These are phyloP conservation scores for Mola mola DNA, from an alignment of 2,113 vertebrate species.

Conservation along the genomic window DNA sequence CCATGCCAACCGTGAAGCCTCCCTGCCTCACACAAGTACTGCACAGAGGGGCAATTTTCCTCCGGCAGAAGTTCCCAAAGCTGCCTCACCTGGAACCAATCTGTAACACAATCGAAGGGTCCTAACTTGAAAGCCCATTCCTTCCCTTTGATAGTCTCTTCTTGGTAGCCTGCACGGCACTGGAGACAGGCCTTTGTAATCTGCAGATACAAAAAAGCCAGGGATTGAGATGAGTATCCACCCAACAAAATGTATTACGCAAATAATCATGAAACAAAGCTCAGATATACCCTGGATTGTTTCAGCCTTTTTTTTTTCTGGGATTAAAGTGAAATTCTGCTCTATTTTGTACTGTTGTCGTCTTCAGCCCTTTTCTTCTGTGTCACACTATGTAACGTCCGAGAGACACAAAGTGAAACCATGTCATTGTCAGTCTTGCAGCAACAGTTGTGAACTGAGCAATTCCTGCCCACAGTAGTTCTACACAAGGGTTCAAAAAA, in stretches of 20 bases:
- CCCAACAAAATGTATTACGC: slow-evolving; percentile 83
- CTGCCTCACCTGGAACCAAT: slow-evolving; percentile 90
- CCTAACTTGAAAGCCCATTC: slow-evolving; percentile 85
- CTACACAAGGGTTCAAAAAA: not conserved
- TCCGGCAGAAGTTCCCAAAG: slow-evolving; percentile 83
- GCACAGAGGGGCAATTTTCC: slow-evolving; percentile 83
- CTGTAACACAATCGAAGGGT: slow-evolving; percentile 86
- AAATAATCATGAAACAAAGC: slow-evolving; percentile 78
- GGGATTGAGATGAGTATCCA: slow-evolving; percentile 78
- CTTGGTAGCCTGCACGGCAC: slow-evolving; percentile 78
- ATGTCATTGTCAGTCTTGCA: no score
- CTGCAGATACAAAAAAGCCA: slow-evolving; percentile 77
- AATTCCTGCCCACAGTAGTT: no score
- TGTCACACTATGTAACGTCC: slow-evolving; percentile 12
- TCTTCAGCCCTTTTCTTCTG: slow-evolving; percentile 45
- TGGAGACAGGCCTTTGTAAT: slow-evolving; percentile 81
- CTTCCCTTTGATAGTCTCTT: slow-evolving; percentile 85
- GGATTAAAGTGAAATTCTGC: slow-evolving; percentile 55
- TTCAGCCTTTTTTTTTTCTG: slow-evolving; percentile 24
- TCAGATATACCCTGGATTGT: slow-evolving; percentile 69
- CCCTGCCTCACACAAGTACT: slow-evolving; percentile 73
- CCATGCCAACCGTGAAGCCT: slow-evolving; percentile 84
- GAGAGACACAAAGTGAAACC: not conserved
- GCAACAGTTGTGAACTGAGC: no score
- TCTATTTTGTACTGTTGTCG: slow-evolving; percentile 58